phyloP scores from a whole-genome alignment of 2,797 vertebrate genomes.

The Lagorchestes hirsutus region DNA sequence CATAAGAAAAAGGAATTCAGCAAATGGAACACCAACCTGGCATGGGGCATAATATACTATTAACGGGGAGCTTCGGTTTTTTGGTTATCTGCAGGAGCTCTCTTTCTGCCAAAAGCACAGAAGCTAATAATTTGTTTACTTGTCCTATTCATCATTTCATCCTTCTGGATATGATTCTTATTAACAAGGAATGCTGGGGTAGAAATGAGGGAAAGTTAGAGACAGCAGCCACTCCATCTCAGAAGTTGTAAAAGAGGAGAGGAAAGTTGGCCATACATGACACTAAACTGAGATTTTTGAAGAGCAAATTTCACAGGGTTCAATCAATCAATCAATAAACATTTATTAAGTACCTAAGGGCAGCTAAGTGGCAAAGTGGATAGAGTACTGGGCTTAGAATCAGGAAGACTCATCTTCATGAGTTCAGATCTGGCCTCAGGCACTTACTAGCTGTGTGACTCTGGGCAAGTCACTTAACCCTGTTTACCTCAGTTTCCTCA shows the following conservation, averaged over 20 bases:
- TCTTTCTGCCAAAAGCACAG: neutral
- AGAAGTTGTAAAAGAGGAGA: neutral
- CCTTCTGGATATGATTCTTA: neutral
- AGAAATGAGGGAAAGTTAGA: neutral
- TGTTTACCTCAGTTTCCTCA: no score
- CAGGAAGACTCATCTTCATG: neutral
- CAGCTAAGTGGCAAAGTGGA: fast-evolving
- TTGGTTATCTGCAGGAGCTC: neutral
- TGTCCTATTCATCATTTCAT: neutral
- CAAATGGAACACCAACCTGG: neutral
- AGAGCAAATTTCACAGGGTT: neutral
- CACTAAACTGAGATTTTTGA: neutral
- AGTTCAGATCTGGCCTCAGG: neutral
- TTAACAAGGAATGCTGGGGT: neutral
- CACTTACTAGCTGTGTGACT: neutral
- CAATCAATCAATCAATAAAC: neutral
- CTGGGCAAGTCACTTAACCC: neutral
- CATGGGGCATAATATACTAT: neutral
- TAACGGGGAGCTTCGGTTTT: neutral
- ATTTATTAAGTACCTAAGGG: neutral
- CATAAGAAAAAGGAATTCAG: neutral
- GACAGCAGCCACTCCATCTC: neutral
- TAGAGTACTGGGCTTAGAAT: neutral
- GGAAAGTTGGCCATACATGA: neutral
- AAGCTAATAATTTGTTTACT: neutral